These are phyloP conservation scores for Chelonus formosanus DNA, from an alignment of 2,888 invertebrate species.

Conservation along the genomic window DNA sequence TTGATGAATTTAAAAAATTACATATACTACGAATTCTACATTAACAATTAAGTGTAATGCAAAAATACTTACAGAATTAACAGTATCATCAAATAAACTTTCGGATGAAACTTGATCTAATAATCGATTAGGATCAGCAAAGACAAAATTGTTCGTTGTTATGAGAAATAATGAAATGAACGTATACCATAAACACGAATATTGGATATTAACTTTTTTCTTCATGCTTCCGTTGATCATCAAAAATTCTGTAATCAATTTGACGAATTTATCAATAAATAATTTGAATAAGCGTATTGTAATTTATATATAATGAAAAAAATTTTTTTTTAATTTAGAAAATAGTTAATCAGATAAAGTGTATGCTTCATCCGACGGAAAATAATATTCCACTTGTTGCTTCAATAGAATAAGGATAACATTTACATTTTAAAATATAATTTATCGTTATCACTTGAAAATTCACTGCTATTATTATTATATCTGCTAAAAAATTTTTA, in stretches of 20 bases:
- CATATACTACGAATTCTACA: not conserved
- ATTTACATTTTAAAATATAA: too few species aligned
- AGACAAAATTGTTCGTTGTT: slow-evolving; percentile 26
- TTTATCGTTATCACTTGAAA: too few species aligned
- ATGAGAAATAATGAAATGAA: slow-evolving; percentile 11
- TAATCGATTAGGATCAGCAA: slow-evolving; percentile 50
- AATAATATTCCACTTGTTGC: too few species aligned
- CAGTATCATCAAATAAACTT: slow-evolving; percentile 45
- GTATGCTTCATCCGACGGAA: too few species aligned
- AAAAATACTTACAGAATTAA: slow-evolving; percentile 48
- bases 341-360: too few species aligned
- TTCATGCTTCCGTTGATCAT: slow-evolving; percentile 47
- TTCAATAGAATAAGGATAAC: too few species aligned
- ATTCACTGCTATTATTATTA: too few species aligned
- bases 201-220: slow-evolving; percentile 43
- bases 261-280: not conserved
- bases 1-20: not conserved
- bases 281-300: too few species aligned
- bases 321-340: too few species aligned
- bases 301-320: too few species aligned
- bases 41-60: not conserved
- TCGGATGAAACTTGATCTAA: slow-evolving; percentile 48
- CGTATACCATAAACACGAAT: slow-evolving; percentile 46
- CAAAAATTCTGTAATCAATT: slow-evolving; percentile 30
- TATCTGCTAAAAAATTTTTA: too few species aligned